Base-by-base conservation (phyloP, 2,113 vertebrate species). In the Crotalus helleri region DNA sequence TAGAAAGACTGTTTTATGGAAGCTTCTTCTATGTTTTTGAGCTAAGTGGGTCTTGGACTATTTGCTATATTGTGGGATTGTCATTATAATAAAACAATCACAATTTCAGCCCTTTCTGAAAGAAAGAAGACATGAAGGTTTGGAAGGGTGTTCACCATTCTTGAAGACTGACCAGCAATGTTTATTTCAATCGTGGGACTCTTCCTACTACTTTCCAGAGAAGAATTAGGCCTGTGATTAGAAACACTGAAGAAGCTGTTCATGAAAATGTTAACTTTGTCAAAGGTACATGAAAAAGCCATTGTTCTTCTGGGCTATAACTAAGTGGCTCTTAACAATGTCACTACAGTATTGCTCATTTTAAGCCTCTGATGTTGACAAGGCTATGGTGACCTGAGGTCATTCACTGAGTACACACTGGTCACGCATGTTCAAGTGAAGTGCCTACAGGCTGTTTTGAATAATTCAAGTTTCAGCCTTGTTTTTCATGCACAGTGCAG, bases 181-280 rank as follows among this genome's bases (percentile, higher is more conserved):
- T 85, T 64, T 54, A n/a, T 93, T 92, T 93, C 74, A 93, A 64
- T 90, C 51, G 46, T 90, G 49, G 46, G n/a, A 87, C 51, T 29
- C 81, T 87, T 90, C 57, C 51, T 91, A 69, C 91, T 93, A 74
- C 74, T 90, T 91, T 95, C n/a, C 69, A 95, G 95, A 0, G 2
- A 93, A 92, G 64, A 95, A 91, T 90, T 51, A 64, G 95, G 33
- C 91, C 89, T 91, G 85, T 89, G 59, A n/a, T 90, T 61, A 92
- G 69, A 90, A 64, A 90, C 92, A 96, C 92, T 81, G 91, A 54
- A 85, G 94, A 95, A 64, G 53, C 87, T 90, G 86, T 94, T 95
- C 88, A 92, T 92, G 90, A 91, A 93, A 89, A 13, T 29, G 74
- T 91, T 92, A 95, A 24, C 11, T 74, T 90, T 44, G 57, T 23